phyloP scores from a whole-genome alignment of 2,888 invertebrate genomes.

The Dioctria rufipes region DNA sequence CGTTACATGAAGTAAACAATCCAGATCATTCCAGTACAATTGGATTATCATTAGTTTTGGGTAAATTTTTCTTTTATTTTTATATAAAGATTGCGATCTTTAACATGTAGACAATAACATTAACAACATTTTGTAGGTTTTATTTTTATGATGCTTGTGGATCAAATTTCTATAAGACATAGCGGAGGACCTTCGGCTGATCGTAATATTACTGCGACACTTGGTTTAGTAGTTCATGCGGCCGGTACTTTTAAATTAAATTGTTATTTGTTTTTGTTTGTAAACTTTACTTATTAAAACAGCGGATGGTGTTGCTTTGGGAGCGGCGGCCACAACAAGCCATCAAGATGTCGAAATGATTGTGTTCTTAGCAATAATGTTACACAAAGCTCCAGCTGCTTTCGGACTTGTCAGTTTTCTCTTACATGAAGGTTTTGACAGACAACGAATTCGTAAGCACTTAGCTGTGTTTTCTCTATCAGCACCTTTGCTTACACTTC shows the following conservation, averaged over 20 bases:
- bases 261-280: conserved; percentile 33
- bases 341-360: conserved; percentile 98
- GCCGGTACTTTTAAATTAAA: conserved; percentile 77
- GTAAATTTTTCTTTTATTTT: conserved; percentile 63
- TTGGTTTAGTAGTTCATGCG: conserved; percentile 98
- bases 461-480: conserved; percentile 92
- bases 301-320: conserved; percentile 97
- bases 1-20: conserved; percentile 43
- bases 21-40: conserved; percentile 74
- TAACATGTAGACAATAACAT: neutral
- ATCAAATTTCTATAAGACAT: conserved; percentile 80
- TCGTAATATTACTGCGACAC: conserved; percentile 91
- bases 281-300: conserved; percentile 59
- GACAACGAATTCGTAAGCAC: conserved; percentile 87
- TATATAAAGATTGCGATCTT: neutral
- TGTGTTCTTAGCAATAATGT: conserved; percentile 98
- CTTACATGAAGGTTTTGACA: conserved; percentile 93
- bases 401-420: conserved; percentile 99
- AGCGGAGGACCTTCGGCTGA: conserved; percentile 76
- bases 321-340: conserved; percentile 97
- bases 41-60: conserved; percentile 92
- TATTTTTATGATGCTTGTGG: conserved; percentile 97
- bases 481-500: conserved; percentile 89
- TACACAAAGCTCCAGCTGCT: conserved; percentile 99
- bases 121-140: conserved; percentile 76